Evolutionary conservation across 2,888 invertebrate species (phyloP).

Genomic region (Ametastegia equiseti): DNA sequence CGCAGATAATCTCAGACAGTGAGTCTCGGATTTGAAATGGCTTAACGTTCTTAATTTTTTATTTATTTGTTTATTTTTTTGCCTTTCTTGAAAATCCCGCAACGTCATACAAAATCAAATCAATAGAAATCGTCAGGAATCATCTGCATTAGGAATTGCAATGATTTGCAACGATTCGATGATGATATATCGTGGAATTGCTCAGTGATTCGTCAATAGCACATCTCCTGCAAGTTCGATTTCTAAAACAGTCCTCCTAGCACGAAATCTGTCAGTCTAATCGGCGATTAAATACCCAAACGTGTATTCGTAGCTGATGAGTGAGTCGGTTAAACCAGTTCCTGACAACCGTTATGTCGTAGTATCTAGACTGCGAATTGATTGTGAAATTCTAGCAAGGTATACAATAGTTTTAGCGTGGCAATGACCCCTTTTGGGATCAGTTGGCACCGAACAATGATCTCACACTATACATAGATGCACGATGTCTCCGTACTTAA

Average conservation of each 20-base stretch:
- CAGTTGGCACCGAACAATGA: neutral
- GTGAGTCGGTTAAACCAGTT: neutral
- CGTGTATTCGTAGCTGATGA: constrained; percentile 1
- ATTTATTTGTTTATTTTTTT: no score
- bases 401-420: neutral
- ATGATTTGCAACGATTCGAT: no score
- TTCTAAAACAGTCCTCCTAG: neutral
- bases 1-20: no score
- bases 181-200: no score
- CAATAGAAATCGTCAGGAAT: no score
- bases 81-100: no score
- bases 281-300: neutral
- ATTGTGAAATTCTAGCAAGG: neutral
- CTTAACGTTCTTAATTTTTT: no score
- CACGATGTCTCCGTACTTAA: neutral
- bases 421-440: constrained; percentile 1
- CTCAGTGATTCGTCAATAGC: no score
- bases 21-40: no score
- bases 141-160: no score
- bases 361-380: neutral
- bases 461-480: neutral
- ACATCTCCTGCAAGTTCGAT: no score
- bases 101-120: no score
- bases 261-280: neutral
- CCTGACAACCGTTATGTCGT: constrained; percentile 9